These are phyloP conservation scores for Magallana nippona DNA, from an alignment of 2,888 invertebrate species.

Conservation along the genomic window DNA sequence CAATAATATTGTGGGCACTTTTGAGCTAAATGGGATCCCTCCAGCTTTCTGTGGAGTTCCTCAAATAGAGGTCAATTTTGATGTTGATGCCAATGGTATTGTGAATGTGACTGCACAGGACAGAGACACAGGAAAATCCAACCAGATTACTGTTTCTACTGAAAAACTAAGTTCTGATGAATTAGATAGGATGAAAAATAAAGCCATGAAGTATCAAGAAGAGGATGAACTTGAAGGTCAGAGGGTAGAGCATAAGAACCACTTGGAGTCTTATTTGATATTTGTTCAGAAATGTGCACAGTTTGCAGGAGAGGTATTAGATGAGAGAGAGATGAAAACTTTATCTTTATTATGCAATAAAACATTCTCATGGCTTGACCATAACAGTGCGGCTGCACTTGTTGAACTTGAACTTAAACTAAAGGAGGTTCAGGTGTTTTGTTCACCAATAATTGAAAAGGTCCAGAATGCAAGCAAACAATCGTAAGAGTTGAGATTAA, in stretches of 20 bases:
- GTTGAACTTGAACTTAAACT: background rate
- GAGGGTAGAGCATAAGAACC: background rate
- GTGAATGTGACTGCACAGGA: slow-evolving; percentile 73
- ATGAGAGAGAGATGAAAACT: background rate
- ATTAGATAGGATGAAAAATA: slow-evolving; percentile 92
- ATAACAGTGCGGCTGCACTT: background rate
- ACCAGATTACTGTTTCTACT: slow-evolving; percentile 32
- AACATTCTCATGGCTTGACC: background rate
- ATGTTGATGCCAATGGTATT: slow-evolving; percentile 93
- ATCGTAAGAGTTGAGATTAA: no score
- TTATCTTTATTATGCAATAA: background rate
- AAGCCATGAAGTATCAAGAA: slow-evolving; percentile 97
- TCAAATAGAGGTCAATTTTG: slow-evolving; percentile 85
- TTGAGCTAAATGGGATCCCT: slow-evolving; percentile 72
- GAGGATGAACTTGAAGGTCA: slow-evolving; percentile 1
- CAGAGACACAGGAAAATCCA: slow-evolving; percentile 38
- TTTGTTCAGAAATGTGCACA: background rate
- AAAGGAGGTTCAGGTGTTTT: background rate
- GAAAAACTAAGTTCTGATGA: slow-evolving; percentile 95
- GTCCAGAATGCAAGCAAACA: background rate
- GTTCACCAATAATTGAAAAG: background rate
- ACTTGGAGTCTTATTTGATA: background rate
- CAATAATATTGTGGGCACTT: slow-evolving; percentile 84
- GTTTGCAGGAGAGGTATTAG: background rate
- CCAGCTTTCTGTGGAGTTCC: slow-evolving; percentile 74